Conservation (phyloP, 2,888 invertebrate genomes). For the Drosophila eohydei region DNA sequence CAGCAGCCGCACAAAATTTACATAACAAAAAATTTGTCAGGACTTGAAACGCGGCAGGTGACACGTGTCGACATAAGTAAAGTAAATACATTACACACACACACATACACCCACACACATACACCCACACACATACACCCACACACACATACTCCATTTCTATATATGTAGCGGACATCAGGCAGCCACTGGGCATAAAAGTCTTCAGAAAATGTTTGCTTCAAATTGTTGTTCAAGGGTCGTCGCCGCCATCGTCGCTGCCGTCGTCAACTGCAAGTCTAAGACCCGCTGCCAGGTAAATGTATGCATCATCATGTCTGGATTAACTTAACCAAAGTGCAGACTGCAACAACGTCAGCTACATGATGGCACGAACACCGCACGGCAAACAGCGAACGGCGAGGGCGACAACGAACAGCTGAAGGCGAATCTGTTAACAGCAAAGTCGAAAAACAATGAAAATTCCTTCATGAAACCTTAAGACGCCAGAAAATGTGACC, state of each 20-base stretch:
- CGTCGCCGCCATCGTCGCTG: constrained; percentile 28
- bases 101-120: not conserved
- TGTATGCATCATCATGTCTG: constrained; percentile 80
- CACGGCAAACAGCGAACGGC: constrained; percentile 1
- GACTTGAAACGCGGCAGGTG: constrained; percentile 46
- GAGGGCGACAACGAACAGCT: constrained; percentile 9
- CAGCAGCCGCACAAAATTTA: constrained; percentile 54
- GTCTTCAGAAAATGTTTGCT: constrained; percentile 41
- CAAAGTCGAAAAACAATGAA: constrained; percentile 11
- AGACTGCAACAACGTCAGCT: constrained; percentile 32
- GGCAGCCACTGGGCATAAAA: constrained; percentile 57
- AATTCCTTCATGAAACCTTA: constrained; percentile 48
- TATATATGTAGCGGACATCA: constrained; percentile 20
- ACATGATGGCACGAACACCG: constrained; percentile 41
- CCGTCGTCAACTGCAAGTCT: constrained; percentile 6
- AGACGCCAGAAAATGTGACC: constrained; percentile 55
- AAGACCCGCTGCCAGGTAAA: constrained; percentile 32
- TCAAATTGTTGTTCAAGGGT: constrained; percentile 33
- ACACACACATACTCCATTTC: constrained; percentile 1
- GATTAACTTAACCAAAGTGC: constrained; percentile 81
- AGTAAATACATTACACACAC: constrained; percentile 27
- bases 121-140: constrained; percentile 6
- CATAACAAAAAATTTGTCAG: constrained; percentile 75
- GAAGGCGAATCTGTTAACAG: constrained; percentile 1
- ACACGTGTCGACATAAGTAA: constrained; percentile 53